Base-by-base conservation (phyloP, 2,113 vertebrate species). In the Pipa parva region DNA sequence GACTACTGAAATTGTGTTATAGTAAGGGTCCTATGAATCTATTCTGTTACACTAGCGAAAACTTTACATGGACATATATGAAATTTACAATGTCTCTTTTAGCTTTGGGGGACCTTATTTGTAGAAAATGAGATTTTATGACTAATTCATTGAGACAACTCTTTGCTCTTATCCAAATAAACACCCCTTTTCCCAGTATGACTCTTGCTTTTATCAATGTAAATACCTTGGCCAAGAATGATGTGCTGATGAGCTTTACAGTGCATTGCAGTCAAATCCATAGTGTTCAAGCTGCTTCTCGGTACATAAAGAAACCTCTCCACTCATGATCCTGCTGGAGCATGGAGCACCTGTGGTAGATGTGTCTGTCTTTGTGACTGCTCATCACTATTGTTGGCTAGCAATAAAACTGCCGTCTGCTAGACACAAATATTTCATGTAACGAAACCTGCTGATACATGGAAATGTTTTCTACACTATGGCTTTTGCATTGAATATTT, bases 341-440 rank as follows among this genome's bases (percentile, higher is more conserved):
- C 31, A 18, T 33, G 9, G 29, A 33, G n/a, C 12, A 58, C 31
- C 31, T 36, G 28, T 58, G 7, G 17, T 13, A 36, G 8, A 58
- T 15, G 12, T 58, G 27, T 57, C 10, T 57, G 20, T 20, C 9
- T 33, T n/a, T 28, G 25, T 26, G 15, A 55, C 12, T 31, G 52
- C 26, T 55, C 15, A n/a, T 11, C 11, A 9, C 27, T 55, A 22
- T 49, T 49, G 8, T 29, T 56, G 52, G 9, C 6, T 7, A 29
- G 27, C 17, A 31, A 29, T n/a, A 18, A 52, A 18, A 29, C 24
- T 18, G 18, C 27, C 31, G 52, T 29, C 28, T 5, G 8, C 26
- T 7, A 33, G 86, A 91, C 87, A 88, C 94, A 93, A 90, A 97
- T 95, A 97, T 97, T 93, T 94, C 91, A 95, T 95, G 95, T 97